Evolutionary conservation across 2,797 vertebrate species (phyloP).

Genomic region (Phoebastria nigripes): DNA sequence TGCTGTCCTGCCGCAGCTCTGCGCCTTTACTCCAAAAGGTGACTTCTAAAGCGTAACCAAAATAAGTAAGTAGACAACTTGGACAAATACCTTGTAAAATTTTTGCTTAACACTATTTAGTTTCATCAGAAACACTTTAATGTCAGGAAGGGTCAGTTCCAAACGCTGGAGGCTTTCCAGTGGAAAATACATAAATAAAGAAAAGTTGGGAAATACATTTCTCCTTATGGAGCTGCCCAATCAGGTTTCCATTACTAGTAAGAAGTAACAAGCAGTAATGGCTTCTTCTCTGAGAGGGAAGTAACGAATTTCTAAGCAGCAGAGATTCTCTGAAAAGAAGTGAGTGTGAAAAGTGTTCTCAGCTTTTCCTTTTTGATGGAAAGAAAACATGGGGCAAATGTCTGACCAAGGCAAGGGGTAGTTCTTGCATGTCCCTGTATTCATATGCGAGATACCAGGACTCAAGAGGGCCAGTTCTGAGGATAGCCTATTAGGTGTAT

Average conservation of each 20-base stretch:
- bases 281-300: neutral
- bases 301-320: neutral
- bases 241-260: neutral
- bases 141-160: neutral
- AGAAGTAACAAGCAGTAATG: neutral
- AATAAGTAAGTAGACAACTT: neutral
- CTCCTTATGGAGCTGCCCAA: neutral
- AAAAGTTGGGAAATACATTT: neutral
- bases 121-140: neutral
- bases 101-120: neutral
- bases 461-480: neutral
- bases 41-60: neutral
- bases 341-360: neutral
- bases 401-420: neutral
- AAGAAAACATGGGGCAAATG: neutral
- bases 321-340: neutral
- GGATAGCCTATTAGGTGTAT: neutral
- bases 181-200: neutral
- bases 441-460: neutral
- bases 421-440: neutral
- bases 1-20: conserved; percentile 7
- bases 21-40: neutral
- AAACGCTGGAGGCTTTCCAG: neutral
- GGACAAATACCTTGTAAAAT: neutral
- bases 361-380: neutral